phyloP scores from a whole-genome alignment of 2,797 vertebrate genomes.

The Euphonia xanthogaster region DNA sequence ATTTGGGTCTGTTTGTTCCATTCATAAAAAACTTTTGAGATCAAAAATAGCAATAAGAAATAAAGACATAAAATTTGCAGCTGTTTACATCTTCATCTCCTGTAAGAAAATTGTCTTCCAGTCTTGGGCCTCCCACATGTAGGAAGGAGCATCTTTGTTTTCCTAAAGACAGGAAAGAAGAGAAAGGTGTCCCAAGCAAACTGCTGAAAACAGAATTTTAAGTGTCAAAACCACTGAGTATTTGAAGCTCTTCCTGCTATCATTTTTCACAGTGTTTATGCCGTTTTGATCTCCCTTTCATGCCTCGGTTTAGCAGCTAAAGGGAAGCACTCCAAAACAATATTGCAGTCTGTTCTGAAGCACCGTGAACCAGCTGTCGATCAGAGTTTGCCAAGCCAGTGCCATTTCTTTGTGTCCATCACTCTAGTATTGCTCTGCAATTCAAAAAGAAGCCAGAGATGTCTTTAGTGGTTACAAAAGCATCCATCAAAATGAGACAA shows the following conservation, averaged over 20 bases:
- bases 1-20: not conserved
- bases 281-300: not conserved
- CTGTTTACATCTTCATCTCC: not conserved
- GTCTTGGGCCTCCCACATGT: not conserved
- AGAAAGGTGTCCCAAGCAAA: not conserved
- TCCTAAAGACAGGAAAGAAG: not conserved
- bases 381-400: not conserved
- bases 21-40: not conserved
- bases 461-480: not conserved
- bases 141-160: not conserved
- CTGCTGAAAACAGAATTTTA: not conserved
- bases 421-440: not conserved
- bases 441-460: not conserved
- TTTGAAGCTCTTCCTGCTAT: not conserved
- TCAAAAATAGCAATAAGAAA: not conserved
- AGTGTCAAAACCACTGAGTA: not conserved
- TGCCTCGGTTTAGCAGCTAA: not conserved
- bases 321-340: not conserved
- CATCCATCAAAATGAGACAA: not conserved
- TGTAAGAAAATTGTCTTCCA: not conserved
- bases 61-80: not conserved
- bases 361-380: not conserved
- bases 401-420: not conserved
- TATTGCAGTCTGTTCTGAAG: not conserved
- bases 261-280: not conserved